These are phyloP conservation scores for Cyphomyrus plagiostoma DNA, from an alignment of 2,113 vertebrate species.

Conservation along the genomic window DNA sequence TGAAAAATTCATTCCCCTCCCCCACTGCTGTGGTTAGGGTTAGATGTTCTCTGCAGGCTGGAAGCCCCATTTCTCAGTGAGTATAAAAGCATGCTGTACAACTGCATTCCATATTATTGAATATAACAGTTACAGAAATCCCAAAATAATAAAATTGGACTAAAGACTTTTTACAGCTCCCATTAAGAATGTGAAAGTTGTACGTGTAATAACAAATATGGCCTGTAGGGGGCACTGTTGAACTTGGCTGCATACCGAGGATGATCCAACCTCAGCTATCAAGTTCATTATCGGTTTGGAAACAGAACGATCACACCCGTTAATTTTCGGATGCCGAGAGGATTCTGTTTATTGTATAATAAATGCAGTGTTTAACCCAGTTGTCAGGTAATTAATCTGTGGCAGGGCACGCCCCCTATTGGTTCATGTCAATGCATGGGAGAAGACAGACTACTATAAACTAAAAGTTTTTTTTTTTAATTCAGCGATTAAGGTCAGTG, in stretches of 20 bases:
- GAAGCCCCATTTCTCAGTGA: background rate
- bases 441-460: background rate
- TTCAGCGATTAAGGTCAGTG: background rate
- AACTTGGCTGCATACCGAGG: background rate
- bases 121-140: background rate
- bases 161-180: background rate
- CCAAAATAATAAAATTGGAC: background rate
- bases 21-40: background rate
- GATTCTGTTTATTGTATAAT: background rate
- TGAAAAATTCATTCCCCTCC: background rate
- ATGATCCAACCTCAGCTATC: background rate
- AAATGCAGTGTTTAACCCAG: background rate
- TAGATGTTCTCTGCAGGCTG: background rate
- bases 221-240: slow-evolving; percentile 38
- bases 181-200: background rate
- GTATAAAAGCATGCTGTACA: background rate
- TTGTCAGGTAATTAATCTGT: background rate
- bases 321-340: background rate
- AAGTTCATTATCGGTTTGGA: background rate
- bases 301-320: background rate
- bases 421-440: background rate
- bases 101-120: background rate
- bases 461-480: background rate
- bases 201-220: background rate
- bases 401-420: background rate